Percentiles rank a stretch among this genome's conserved stretches.
Evolutionary conservation across 1,140 invertebrate genomes (phyloP).

Genomic region (Chionoecetes opilio): DNA sequence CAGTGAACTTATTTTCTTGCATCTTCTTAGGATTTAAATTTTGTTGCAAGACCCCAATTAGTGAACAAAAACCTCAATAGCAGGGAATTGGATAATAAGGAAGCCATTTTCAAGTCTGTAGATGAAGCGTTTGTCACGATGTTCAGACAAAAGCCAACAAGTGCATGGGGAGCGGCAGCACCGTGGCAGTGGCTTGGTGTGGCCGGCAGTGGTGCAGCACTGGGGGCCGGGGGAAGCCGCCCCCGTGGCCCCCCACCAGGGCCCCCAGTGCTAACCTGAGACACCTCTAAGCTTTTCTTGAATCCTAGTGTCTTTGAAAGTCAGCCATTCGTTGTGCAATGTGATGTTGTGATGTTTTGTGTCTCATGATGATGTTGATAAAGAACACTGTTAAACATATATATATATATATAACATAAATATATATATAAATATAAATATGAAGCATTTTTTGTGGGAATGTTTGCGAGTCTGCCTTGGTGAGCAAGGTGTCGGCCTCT

Average conservation of each 20-base stretch:
- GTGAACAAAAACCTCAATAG: background rate
- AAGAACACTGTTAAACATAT: constrained; percentile 64
- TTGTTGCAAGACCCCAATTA: background rate
- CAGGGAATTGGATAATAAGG: background rate
- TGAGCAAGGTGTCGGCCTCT: background rate
- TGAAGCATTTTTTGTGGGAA: constrained; percentile 47
- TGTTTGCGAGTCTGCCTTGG: constrained; percentile 51
- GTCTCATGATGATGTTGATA: constrained; percentile 69
- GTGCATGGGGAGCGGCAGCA: constrained; percentile 9
- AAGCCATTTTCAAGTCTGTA: background rate
- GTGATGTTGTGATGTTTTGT: constrained; percentile 76
- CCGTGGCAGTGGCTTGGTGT: background rate
- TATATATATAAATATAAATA: constrained; percentile 63
- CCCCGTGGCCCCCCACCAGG: background rate
- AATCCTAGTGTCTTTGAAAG: constrained; percentile 77
- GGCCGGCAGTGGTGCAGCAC: background rate
- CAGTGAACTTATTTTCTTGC: background rate
- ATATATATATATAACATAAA: constrained; percentile 57
- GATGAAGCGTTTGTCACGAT: background rate
- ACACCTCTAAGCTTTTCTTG: constrained; percentile 45
- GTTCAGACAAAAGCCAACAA: too few relatives aligned
- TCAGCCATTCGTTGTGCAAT: constrained; percentile 75
- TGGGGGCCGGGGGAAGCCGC: background rate
- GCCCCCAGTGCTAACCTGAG: background rate
- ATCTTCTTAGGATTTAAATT: background rate